Percentiles rank a stretch among this genome's conserved stretches.
phyloP scores from a whole-genome alignment of 2,113 vertebrate genomes.

The Ammodytes marinus region DNA sequence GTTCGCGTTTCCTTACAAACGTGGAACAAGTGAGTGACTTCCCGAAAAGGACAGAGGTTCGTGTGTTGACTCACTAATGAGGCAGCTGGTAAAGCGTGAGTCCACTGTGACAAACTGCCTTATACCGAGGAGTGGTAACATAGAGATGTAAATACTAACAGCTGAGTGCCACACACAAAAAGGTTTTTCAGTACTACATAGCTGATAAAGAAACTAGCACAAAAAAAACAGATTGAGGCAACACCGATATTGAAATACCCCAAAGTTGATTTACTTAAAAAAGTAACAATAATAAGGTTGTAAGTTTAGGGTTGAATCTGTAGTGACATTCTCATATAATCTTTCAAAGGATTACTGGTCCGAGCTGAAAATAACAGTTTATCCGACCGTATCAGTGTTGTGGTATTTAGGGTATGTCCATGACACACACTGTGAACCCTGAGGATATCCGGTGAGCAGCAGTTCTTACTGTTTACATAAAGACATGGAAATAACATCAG shows the following conservation, averaged over 20 bases:
- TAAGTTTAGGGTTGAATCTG: not conserved
- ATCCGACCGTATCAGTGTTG: slow-evolving; percentile 44
- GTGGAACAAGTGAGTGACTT: slow-evolving; percentile 48
- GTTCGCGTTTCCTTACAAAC: slow-evolving; percentile 22
- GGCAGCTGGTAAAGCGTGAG: slow-evolving; percentile 27
- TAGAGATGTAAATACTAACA: slow-evolving; percentile 44
- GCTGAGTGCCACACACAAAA: slow-evolving; percentile 38
- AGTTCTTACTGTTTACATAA: not conserved
- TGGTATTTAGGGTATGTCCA: slow-evolving; percentile 44
- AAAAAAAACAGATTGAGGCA: not conserved
- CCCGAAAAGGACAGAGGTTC: slow-evolving; percentile 35
- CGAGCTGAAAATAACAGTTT: slow-evolving; percentile 10
- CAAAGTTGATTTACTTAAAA: not conserved
- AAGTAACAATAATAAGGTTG: not conserved
- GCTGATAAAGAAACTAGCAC: not conserved
- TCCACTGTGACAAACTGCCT: slow-evolving; percentile 1
- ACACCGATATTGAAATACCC: not conserved
- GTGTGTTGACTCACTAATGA: slow-evolving; percentile 56
- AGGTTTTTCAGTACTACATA: slow-evolving; percentile 22
- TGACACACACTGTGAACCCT: slow-evolving; percentile 24
- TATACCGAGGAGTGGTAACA: slow-evolving; percentile 34
- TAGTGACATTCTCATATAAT: slow-evolving; percentile 4
- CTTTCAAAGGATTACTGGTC: slow-evolving; percentile 25
- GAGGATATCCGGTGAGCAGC: slow-evolving; percentile 35
- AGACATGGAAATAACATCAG: slow-evolving; percentile 2